These are phyloP conservation scores for Zaprionus ornatus DNA, from an alignment of 1,140 invertebrate species.

Conservation along the genomic window DNA sequence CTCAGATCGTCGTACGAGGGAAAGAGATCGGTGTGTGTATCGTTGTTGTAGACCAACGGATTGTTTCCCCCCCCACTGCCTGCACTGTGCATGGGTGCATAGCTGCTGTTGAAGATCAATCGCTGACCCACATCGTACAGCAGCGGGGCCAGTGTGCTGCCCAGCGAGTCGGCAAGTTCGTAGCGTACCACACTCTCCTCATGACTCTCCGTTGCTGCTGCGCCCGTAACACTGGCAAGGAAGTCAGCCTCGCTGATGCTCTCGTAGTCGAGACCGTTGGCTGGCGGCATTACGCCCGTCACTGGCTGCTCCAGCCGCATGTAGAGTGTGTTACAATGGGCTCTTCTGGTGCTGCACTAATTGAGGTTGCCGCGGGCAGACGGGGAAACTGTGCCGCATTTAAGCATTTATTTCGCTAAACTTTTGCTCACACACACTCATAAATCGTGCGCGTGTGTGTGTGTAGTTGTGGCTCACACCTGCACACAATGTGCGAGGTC, in stretches of 20 bases:
- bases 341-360: not conserved
- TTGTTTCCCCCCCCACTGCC: not conserved
- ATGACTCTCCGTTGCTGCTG: not conserved
- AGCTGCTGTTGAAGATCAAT: slow-evolving; percentile 23
- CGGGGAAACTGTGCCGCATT: slow-evolving; percentile 32
- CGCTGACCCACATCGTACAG: slow-evolving; percentile 12
- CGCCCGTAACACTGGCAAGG: slow-evolving; percentile 59
- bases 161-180: slow-evolving; percentile 36
- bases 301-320: slow-evolving; percentile 36
- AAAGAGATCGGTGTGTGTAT: slow-evolving; percentile 37
- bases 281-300: slow-evolving; percentile 54
- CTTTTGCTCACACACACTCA: slow-evolving; percentile 46
- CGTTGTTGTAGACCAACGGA: not conserved
- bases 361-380: not conserved
- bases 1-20: slow-evolving; percentile 54
- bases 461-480: slow-evolving; percentile 32
- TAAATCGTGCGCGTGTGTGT: slow-evolving; percentile 43
- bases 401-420: slow-evolving; percentile 37
- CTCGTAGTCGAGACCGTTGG: slow-evolving; percentile 49
- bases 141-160: slow-evolving; percentile 38
- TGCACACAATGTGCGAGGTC: not conserved
- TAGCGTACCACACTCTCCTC: slow-evolving; percentile 50
- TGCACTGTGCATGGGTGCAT: not conserved
- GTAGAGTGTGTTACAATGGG: not conserved
- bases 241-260: slow-evolving; percentile 59